Evolutionary conservation across 2,113 vertebrate species (phyloP).

Genomic region (Todiramphus chloris): DNA sequence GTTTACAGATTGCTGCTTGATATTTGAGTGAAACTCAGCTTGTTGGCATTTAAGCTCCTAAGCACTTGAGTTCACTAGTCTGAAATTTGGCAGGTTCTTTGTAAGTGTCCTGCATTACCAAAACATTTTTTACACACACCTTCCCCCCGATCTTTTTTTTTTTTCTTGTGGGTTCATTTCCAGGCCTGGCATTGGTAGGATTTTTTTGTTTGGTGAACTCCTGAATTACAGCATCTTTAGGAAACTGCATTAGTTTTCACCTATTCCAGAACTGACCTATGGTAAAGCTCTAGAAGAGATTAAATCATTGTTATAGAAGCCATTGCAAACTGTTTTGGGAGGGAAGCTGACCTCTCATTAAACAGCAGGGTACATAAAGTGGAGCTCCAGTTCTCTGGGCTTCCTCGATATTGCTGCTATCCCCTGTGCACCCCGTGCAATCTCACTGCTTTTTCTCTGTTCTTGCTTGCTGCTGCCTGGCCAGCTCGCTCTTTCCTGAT

Average conservation of each 20-base stretch:
- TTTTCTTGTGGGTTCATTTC: neutral
- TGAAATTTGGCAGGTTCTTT: neutral
- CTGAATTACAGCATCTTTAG: neutral
- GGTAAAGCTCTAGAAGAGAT: neutral
- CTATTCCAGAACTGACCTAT: neutral
- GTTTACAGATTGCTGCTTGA: neutral
- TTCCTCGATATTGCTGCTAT: neutral
- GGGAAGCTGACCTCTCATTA: neutral
- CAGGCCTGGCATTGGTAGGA: neutral
- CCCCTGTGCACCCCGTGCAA: neutral
- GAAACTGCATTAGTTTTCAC: neutral
- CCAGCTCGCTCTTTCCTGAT: conserved; percentile 94
- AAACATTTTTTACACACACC: neutral
- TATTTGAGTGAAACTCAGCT: neutral
- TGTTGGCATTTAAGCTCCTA: neutral
- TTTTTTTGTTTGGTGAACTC: neutral
- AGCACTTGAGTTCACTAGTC: neutral
- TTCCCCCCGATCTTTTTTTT: neutral
- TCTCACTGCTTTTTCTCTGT: neutral
- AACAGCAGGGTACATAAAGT: neutral
- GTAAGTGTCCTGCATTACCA: neutral
- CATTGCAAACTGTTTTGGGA: neutral
- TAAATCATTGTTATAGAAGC: neutral
- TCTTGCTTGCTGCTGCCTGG: neutral
- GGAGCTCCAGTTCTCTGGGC: neutral